Percentiles rank a stretch among this genome's conserved stretches.
Conservation (phyloP, 2,797 vertebrate genomes). For the Girardinus metallicus region DNA sequence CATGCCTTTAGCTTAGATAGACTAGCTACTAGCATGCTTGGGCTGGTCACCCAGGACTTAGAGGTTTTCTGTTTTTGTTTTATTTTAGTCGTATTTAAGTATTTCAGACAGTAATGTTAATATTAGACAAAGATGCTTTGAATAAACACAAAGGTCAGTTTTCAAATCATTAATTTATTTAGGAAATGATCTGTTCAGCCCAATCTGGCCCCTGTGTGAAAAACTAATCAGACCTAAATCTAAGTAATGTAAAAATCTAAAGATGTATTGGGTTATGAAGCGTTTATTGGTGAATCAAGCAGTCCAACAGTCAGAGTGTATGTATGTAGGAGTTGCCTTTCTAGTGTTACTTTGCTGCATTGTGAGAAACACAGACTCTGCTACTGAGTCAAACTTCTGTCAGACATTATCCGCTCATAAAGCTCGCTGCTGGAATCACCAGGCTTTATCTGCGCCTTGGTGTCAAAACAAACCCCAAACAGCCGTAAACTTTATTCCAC, state of each 20-base stretch:
- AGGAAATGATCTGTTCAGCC: background rate
- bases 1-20: too few species aligned
- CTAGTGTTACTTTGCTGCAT: constrained; percentile 6
- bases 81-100: too few species aligned
- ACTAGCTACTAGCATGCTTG: too few species aligned
- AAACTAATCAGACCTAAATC: background rate
- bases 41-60: too few species aligned
- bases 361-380: constrained; percentile 24
- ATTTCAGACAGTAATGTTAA: background rate
- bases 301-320: too few species aligned
- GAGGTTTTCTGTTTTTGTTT: too few species aligned
- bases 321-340: constrained; percentile 16
- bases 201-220: too few species aligned
- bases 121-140: background rate
- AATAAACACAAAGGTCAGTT: background rate
- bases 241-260: too few species aligned
- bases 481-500: constrained; percentile 30
- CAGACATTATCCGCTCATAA: constrained; percentile 41
- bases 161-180: background rate
- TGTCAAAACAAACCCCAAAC: constrained; percentile 54
- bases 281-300: too few species aligned
- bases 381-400: constrained; percentile 34
- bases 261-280: too few species aligned
- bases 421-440: constrained; percentile 48
- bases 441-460: constrained; percentile 49